Evolutionary conservation across 2,113 vertebrate genomes (phyloP).

Genomic region (Gopherus flavomarginatus): DNA sequence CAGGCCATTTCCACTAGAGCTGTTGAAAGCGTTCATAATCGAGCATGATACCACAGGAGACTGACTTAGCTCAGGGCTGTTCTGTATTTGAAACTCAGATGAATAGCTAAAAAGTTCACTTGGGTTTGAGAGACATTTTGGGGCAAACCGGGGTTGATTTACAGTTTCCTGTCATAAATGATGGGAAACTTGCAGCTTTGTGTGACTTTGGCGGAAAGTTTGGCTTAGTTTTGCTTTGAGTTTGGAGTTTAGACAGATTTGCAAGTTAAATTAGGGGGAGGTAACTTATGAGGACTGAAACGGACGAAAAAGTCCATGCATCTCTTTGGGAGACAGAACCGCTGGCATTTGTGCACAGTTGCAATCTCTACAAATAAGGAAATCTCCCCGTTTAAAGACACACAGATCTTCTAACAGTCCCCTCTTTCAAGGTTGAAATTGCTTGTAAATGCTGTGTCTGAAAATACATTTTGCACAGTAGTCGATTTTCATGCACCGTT

Average conservation of each 20-base stretch:
- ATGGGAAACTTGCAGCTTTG: not conserved
- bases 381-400: not conserved
- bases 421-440: not conserved
- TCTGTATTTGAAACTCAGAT: not conserved
- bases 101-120: slow-evolving; percentile 7
- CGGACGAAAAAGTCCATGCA: fast-evolving
- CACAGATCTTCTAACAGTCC: not conserved
- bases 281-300: not conserved
- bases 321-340: not conserved
- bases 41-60: not conserved
- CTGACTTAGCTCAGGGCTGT: not conserved
- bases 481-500: not conserved
- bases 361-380: slow-evolving; percentile 16
- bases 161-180: not conserved
- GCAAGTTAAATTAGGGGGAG: slow-evolving; percentile 17
- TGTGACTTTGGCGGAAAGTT: slow-evolving; percentile 3
- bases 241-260: slow-evolving; percentile 18
- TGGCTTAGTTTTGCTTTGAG: slow-evolving; percentile 3
- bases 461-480: not conserved
- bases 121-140: not conserved
- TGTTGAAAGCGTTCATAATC: not conserved
- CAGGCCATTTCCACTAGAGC: not conserved
- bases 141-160: not conserved
- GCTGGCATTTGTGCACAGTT: slow-evolving; percentile 12
- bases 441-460: not conserved